A percentile compares a stretch with the other conserved stretches of the same genome.
Conservation (phyloP, 2,888 invertebrate species). For the Sphaerophoria rueppellii region DNA sequence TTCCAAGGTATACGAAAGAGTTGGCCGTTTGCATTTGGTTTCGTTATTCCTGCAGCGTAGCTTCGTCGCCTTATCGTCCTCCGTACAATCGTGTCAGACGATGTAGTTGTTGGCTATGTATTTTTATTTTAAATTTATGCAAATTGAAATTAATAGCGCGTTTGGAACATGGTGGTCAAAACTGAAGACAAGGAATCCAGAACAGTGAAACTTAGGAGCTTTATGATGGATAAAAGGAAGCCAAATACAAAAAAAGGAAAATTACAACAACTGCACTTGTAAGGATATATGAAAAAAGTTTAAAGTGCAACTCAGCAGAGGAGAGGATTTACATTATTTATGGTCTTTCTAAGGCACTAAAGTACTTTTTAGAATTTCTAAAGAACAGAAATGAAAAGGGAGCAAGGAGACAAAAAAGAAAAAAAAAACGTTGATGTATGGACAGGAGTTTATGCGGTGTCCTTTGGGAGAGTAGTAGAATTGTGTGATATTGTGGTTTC, state of each 20-base stretch:
- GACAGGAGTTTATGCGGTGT: slow-evolving; percentile 1
- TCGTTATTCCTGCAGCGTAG: neutral
- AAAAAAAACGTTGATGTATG: neutral
- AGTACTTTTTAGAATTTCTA: slow-evolving; percentile 8
- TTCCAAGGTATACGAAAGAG: neutral
- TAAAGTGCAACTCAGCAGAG: slow-evolving; percentile 24
- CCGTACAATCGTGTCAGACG: neutral
- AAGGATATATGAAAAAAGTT: slow-evolving; percentile 1
- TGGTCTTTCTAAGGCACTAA: slow-evolving; percentile 11
- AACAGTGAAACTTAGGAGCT: neutral
- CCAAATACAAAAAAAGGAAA: neutral
- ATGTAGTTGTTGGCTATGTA: slow-evolving; percentile 20
- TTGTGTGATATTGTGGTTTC: slow-evolving; percentile 22
- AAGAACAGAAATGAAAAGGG: neutral
- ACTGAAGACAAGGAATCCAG: slow-evolving; percentile 2
- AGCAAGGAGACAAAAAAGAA: neutral
- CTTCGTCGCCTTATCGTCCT: slow-evolving; percentile 2
- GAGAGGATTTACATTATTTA: slow-evolving; percentile 40
- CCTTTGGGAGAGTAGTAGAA: neutral
- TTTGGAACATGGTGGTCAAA: slow-evolving; percentile 22
- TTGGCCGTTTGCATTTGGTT: neutral
- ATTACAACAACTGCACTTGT: neutral
- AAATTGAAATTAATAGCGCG: slow-evolving; percentile 64
- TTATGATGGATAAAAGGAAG: slow-evolving; percentile 10
- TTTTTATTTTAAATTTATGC: slow-evolving; percentile 62